Percentiles rank a stretch among this genome's conserved stretches.
These are phyloP conservation scores for Drosophila nannoptera DNA, from an alignment of 1,140 invertebrate genomes.

Conservation along the genomic window DNA sequence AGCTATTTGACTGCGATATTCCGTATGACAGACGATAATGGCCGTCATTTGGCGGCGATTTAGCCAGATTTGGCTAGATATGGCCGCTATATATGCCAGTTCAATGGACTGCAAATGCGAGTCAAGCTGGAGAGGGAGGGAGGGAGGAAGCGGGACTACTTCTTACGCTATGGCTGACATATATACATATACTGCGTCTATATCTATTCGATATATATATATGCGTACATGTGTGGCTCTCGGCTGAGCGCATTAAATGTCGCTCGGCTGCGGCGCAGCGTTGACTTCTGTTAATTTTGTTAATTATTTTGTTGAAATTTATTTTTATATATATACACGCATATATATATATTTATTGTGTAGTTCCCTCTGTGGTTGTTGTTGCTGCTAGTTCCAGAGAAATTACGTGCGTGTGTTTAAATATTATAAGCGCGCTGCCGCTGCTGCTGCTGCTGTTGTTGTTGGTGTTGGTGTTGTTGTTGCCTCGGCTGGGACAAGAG, in stretches of 20 bases:
- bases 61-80: too few relatives aligned
- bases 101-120: too few relatives aligned
- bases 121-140: too few relatives aligned
- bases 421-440: slow-evolving; percentile 38
- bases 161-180: too few relatives aligned
- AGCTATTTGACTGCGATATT: too few relatives aligned
- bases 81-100: too few relatives aligned
- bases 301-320: slow-evolving; percentile 71
- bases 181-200: not conserved
- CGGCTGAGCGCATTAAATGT: slow-evolving; percentile 8
- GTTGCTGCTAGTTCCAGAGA: slow-evolving; percentile 58
- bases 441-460: not conserved
- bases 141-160: too few relatives aligned
- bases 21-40: too few relatives aligned
- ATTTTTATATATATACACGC: slow-evolving; percentile 21
- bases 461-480: slow-evolving; percentile 7
- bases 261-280: slow-evolving; percentile 8
- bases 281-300: slow-evolving; percentile 36
- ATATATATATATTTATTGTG: not conserved
- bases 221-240: not conserved
- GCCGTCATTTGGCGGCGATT: too few relatives aligned
- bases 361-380: slow-evolving; percentile 26
- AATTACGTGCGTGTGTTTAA: slow-evolving; percentile 70
- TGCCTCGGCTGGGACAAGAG: slow-evolving; percentile 8
- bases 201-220: slow-evolving; percentile 6